Percentiles rank a stretch among this genome's conserved stretches.
These are phyloP conservation scores for Adoxophyes honmai DNA, from an alignment of 1,140 invertebrate genomes.

Conservation along the genomic window DNA sequence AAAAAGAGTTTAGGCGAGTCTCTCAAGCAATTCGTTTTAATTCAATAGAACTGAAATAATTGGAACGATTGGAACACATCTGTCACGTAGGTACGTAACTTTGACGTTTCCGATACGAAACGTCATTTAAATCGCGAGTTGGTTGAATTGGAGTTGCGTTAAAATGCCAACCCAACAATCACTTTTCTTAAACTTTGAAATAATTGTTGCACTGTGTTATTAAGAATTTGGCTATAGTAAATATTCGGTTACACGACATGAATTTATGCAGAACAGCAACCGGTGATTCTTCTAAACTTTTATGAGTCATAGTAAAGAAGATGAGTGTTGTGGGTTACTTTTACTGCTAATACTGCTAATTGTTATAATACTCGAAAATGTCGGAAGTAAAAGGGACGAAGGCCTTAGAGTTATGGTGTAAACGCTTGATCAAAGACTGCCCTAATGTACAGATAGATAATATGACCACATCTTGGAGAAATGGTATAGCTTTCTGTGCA, in stretches of 20 bases:
- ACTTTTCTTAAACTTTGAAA: constrained; percentile 9
- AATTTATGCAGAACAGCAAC: not conserved
- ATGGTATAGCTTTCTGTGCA: constrained; percentile 97
- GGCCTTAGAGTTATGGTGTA: constrained; percentile 93
- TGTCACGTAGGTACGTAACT: not conserved
- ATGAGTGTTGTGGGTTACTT: constrained; percentile 19
- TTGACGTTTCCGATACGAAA: not conserved
- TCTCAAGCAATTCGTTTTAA: too few species aligned
- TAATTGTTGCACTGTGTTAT: too few species aligned
- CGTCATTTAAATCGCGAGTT: not conserved
- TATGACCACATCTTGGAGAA: constrained; percentile 95
- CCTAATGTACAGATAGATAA: constrained; percentile 91
- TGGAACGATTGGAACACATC: too few species aligned
- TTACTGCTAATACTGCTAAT: not conserved
- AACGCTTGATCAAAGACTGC: constrained; percentile 91
- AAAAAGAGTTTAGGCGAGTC: too few species aligned
- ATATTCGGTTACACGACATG: not conserved
- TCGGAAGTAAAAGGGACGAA: constrained; percentile 90
- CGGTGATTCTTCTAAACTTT: not conserved
- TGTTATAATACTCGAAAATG: constrained; percentile 76
- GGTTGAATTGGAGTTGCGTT: not conserved
- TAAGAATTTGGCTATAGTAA: not conserved
- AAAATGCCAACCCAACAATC: constrained; percentile 14
- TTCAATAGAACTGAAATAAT: too few species aligned
- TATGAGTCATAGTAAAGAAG: constrained; percentile 22